Evolutionary conservation across 2,797 vertebrate genomes (phyloP).

Genomic region (Hemitrygon akajei): DNA sequence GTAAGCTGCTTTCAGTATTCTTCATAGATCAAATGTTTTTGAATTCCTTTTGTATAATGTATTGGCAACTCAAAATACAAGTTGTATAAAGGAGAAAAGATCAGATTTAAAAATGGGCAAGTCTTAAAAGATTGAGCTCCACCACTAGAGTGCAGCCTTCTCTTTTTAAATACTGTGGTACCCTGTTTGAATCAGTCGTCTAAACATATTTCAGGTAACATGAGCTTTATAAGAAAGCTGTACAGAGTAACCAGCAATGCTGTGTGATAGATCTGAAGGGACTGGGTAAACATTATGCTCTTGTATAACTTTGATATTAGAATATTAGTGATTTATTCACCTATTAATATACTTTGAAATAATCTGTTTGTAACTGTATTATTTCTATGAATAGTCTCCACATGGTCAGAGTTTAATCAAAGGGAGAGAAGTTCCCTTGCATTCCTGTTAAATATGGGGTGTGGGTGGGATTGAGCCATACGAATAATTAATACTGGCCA

Average conservation of each 20-base stretch:
- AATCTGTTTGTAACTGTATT: not conserved
- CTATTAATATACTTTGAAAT: not conserved
- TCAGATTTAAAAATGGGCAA: not conserved
- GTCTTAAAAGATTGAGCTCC: not conserved
- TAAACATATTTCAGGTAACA: not conserved
- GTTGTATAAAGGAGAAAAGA: not conserved
- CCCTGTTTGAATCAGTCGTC: not conserved
- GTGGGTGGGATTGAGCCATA: not conserved
- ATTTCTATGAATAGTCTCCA: not conserved
- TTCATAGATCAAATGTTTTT: not conserved
- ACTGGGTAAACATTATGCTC: not conserved
- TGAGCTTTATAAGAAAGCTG: slow-evolving; percentile 16
- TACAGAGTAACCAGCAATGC: slow-evolving; percentile 28
- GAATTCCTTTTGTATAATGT: too few relatives aligned
- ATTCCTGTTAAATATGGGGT: not conserved
- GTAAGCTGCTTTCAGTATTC: not conserved
- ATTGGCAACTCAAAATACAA: not conserved
- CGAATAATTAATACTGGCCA: not conserved
- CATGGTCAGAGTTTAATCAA: not conserved
- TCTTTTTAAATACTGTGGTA: not conserved
- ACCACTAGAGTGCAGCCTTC: not conserved
- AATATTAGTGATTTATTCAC: not conserved
- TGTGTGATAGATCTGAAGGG: not conserved
- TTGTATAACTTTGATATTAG: not conserved
- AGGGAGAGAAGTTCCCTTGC: not conserved